Base-by-base conservation (phyloP, 2,113 vertebrate species). In the Phocoena sinus region DNA sequence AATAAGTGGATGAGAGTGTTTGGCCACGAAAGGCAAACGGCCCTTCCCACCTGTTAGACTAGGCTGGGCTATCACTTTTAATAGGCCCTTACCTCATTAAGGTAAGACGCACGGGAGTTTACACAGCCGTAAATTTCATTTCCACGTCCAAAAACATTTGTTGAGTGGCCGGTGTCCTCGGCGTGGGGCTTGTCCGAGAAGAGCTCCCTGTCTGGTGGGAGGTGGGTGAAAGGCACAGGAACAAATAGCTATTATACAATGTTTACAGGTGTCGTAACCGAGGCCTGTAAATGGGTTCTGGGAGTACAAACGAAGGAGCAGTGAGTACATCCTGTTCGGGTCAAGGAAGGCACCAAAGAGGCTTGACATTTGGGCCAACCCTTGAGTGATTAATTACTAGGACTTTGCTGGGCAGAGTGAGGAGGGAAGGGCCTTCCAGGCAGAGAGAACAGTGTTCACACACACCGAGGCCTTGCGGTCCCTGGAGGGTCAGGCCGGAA, bases 181-280 rank as follows among this genome's bases (percentile, higher is more conserved):
- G 33, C 2, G 6, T 70, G 79, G 53, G 68, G 50, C 60, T 86
- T 68, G 11, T 71, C 33, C 21, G 26, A 93, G 85, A 89, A 97
- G 91, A 92, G 71, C 62, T 90, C 14, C 36, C 38, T 28, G 50
- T 83, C 47, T 83, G 50, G 21, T 36, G 28, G 80, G 71, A 83
- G 44, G 88, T 47, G 38, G 53, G 41, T 68, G 41, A 77, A 87
- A 63, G 85, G 71, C 21, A 17, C 47, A 80, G 73, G 86, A 89
- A 91, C 89, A 96, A 96, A 86, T 6, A 93, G 53, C 53, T 89
- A 28, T 94, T 88, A 36, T 85, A 38, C 28, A 85, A 12, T 70
- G 58, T 93, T 97, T 74, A 26, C 50, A 91, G 77, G 79, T 44
- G 68, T 74, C 0, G 0, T 38, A 58, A 95, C 14, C 53, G 31